Evolutionary conservation across 2,113 vertebrate genomes (phyloP), one percentile per base, ranked within the genome.

Genomic region (Cebus imitator): DNA sequence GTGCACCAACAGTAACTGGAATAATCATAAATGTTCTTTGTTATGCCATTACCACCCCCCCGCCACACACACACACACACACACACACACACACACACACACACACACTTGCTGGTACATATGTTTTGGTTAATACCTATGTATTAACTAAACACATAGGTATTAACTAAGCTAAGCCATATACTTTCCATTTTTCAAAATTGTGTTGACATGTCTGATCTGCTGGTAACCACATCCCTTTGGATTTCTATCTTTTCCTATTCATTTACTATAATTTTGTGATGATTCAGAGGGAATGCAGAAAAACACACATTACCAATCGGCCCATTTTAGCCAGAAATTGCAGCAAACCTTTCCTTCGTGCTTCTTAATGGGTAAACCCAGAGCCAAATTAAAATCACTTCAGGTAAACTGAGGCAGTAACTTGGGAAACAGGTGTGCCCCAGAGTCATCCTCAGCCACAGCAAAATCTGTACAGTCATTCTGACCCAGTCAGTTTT

Each of bases 1-100:
- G 27, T 18, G 5, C 1, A n/a, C 16, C 37, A 80, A 17, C 6
- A 43, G 57, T n/a, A 92, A 75, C 61, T 30, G 20, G 5, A 40
- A 30, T 6, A 37, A n/a, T 23, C 21, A 40, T 21, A 45, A 43
- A 25, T 86, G 32, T 43, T 37, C 64, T 68, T 7, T 52, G 10
- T 66, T 40, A 23, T 25, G 7, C 20, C 21, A 32, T 50, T 11
- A 58, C 21, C 2, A 2, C 27, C 13, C 27, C 6, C 61, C 5
- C 3, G 37, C 37, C 37, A 1, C 48, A 48, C 30, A 30, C 12
- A 6, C 13, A 50, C 8, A 8, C 1, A 5, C 17, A 25, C 0
- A 11, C 17, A 43, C 43, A 1, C 48, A 48, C 30, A 1, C 48
- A 48, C 30, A 30, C 13, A 6, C 13, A 50, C 8, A 8, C 1